Base-by-base conservation (phyloP, 2,113 vertebrate species). In the Terrapene triunguis region DNA sequence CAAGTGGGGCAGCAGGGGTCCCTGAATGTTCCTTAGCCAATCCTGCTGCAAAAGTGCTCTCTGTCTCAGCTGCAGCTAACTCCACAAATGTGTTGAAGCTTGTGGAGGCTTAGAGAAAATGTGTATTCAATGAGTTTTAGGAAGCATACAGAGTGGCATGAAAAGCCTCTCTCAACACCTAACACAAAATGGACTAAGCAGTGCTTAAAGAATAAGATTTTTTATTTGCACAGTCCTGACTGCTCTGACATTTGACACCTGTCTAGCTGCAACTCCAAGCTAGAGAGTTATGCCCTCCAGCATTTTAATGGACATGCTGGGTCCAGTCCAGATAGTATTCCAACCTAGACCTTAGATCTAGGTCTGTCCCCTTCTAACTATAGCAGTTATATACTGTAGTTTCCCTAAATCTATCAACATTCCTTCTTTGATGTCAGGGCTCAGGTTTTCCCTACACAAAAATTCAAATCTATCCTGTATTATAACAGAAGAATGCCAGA, bases 401-500 rank as follows among this genome's bases (percentile, higher is more conserved):
- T 87, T 94, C 29, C 25, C 35, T 87, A 84, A 96, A 88, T 10
- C 10, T 86, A 57, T 84, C 1, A 1, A 21, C 11, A 35, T 84
- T 94, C 79, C 10, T 8, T 83, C 25, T 95, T 95, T 95, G 80
- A 96, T 95, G 80, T 65, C 48, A 78, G 80, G 21, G 65, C 35
- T 94, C 48, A 79, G 47, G 48, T 91, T 93, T 94, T 88, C 50
- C 80, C 88, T 90, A 88, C 17, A 11, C 80, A 88, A 80, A 24
- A 84, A 35, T 57, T 94, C 59, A 55, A 69, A 53, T 69, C 80
- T 12, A 72, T 88, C 65, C 65, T 83, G 11, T 80, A 54, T 59
- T 16, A 25, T 79, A 85, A 95, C n/a, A 54, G 65, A 53, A 78
- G 6, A 72, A 50, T 78, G 51, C 92, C 74, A 87, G 91, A 95